Percentiles rank a stretch among this genome's conserved stretches.
Evolutionary conservation across 2,888 invertebrate genomes (phyloP).

Genomic region (Apamea anceps): DNA sequence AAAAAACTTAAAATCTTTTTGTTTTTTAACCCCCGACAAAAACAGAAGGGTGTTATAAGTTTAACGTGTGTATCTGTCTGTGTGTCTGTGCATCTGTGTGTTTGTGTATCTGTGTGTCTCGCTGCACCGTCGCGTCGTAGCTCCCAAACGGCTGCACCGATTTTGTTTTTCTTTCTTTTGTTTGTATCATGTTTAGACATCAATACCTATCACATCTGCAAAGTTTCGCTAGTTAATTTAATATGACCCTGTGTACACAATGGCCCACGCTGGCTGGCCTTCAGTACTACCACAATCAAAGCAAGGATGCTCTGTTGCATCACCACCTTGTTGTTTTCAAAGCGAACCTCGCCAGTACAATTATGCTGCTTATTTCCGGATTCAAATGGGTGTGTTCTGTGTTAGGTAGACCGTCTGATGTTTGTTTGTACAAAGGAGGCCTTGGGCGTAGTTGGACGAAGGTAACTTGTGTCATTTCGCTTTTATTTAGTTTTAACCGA

Average conservation of each 20-base stretch:
- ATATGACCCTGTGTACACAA: neutral
- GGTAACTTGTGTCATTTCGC: neutral
- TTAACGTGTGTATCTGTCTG: no score
- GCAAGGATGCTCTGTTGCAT: slow-evolving; percentile 42
- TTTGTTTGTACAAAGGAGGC: slow-evolving; percentile 5
- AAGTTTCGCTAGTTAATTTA: no score
- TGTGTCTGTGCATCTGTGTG: no score
- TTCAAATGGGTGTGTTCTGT: slow-evolving; percentile 32
- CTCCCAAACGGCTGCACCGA: no score
- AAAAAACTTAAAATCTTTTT: no score
- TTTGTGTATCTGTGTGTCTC: no score
- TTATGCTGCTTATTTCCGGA: slow-evolving; percentile 45
- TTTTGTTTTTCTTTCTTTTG: no score
- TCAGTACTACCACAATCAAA: slow-evolving; percentile 10
- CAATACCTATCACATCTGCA: no score
- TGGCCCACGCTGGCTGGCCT: neutral
- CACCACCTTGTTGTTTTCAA: slow-evolving; percentile 41
- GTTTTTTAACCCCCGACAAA: no score
- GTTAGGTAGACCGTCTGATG: neutral
- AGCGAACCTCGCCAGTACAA: slow-evolving; percentile 21
- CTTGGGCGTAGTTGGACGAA: slow-evolving; percentile 5
- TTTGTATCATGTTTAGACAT: no score
- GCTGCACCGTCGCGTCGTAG: no score
- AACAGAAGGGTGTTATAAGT: no score
- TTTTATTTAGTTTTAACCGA: slow-evolving; percentile 1